Percentiles rank a stretch among this genome's conserved stretches.
phyloP scores from a whole-genome alignment of 2,888 invertebrate genomes.

The Philonicus albiceps region DNA sequence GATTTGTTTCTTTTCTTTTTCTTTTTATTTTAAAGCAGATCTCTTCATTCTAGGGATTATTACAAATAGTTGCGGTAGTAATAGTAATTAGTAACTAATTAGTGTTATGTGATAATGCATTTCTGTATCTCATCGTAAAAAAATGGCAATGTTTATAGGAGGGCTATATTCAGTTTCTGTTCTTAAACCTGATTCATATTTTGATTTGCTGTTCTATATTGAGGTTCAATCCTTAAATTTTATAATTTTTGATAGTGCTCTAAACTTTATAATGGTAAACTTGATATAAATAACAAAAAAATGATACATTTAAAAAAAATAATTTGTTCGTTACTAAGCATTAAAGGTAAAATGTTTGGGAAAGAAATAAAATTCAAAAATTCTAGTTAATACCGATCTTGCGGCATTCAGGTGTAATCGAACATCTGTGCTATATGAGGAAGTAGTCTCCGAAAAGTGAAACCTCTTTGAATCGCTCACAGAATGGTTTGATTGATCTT shows the following conservation, averaged over 20 bases:
- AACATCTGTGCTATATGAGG: neutral
- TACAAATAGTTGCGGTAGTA: slow-evolving; percentile 5
- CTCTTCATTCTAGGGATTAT: neutral
- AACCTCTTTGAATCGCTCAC: too few species aligned
- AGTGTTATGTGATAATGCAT: neutral
- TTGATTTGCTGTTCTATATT: slow-evolving; percentile 12
- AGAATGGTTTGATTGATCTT: too few species aligned
- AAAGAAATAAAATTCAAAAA: neutral
- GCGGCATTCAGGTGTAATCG: neutral
- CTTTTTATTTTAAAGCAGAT: neutral
- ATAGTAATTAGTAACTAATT: slow-evolving; percentile 10
- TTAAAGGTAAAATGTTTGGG: neutral
- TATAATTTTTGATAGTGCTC: neutral
- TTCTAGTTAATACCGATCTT: neutral
- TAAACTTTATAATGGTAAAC: neutral
- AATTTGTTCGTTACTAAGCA: neutral
- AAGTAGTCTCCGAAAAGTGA: neutral
- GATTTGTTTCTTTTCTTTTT: neutral
- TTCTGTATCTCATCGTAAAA: neutral
- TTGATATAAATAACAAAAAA: neutral
- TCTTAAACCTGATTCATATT: slow-evolving; percentile 16
- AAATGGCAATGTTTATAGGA: slow-evolving; percentile 24
- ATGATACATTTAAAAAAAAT: neutral
- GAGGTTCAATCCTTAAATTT: slow-evolving; percentile 5
- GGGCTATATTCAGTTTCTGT: slow-evolving; percentile 16